Base-by-base conservation (phyloP, 2,113 vertebrate species). In the Myanophis thanlyinensis region DNA sequence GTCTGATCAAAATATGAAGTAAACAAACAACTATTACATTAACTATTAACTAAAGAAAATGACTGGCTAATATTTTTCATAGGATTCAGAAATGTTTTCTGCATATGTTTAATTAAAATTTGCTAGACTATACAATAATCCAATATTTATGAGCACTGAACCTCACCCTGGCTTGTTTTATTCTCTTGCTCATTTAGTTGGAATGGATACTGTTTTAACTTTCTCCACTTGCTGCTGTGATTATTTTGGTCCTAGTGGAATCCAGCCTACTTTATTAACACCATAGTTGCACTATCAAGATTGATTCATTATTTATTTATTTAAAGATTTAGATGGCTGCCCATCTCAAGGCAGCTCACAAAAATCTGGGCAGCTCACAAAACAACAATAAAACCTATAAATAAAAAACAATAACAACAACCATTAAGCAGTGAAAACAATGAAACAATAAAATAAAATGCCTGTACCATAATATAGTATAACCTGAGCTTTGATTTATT, bases 161-260 rank as follows among this genome's bases (percentile, higher is more conserved):
- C 53, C 84, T 94, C 89, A 3, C 10, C 8, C 67, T 89, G 15
- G 12, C 84, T 85, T 90, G 8, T 91, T 93, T 94, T 93, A 95
- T 95, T 89, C 27, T 84, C 30, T 46, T 56, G 85, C 87, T 93
- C 44, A 12, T 93, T 85, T 84, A 87, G 85, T 51, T 94, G 88
- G 87, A 95, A 88, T 48, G 62, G 89, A 49, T 35, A 86, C 49
- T 62, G 53, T 86, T 88, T 95, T 90, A 96, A 90, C 92, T 96
- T 96, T 93, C 92, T 93, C 88, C 7, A 35, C 11, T n/a, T 94
- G 23, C 22, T 44, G 59, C 85, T 85, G 47, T 80, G 85, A 0
- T 95, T 91, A 88, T 89, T 90, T 94, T 93, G 90, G 51, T 54
- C 92, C 85, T 93, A 89, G 94, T 93, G 88, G 91, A 93, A 92